phyloP scores from a whole-genome alignment of 2,797 vertebrate species.

The Harpagifer antarcticus region DNA sequence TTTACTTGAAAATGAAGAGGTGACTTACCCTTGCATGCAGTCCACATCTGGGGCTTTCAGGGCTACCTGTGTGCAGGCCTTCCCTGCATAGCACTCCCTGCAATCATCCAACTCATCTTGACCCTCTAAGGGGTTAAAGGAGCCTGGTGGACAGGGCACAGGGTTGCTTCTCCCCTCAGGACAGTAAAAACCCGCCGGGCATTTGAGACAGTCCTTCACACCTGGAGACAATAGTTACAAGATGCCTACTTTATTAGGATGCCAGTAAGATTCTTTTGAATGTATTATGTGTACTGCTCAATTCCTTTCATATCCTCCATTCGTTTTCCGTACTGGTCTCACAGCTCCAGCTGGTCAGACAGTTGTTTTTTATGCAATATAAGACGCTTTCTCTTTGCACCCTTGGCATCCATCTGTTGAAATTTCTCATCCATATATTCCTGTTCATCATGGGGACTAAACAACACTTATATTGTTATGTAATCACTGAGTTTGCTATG shows the following conservation, averaged over 20 bases:
- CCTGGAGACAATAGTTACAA: slow-evolving; percentile 71
- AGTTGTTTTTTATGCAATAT: slow-evolving; percentile 4
- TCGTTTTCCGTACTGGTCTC: slow-evolving; percentile 16
- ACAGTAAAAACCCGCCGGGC: slow-evolving; percentile 90
- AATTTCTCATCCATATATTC: slow-evolving; percentile 31
- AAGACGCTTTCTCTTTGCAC: slow-evolving; percentile 27
- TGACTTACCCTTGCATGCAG: slow-evolving; percentile 87
- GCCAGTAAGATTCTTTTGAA: neutral
- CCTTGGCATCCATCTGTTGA: slow-evolving; percentile 49
- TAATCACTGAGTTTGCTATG: slow-evolving; percentile 24
- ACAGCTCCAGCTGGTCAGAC: slow-evolving; percentile 19
- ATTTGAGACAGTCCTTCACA: slow-evolving; percentile 86
- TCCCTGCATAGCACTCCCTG: slow-evolving; percentile 87
- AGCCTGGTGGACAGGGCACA: slow-evolving; percentile 86
- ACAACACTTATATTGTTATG: slow-evolving; percentile 33
- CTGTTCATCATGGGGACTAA: slow-evolving; percentile 16
- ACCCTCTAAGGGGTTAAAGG: slow-evolving; percentile 87
- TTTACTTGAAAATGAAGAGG: neutral
- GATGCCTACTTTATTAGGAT: slow-evolving; percentile 4
- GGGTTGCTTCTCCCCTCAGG: slow-evolving; percentile 84
- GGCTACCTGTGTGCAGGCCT: slow-evolving; percentile 89
- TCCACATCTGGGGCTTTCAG: slow-evolving; percentile 86
- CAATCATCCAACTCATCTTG: slow-evolving; percentile 88
- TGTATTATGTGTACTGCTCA: neutral
- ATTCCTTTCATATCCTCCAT: slow-evolving; percentile 24